These are phyloP conservation scores for Dryoscopus gambensis DNA, from an alignment of 2,113 vertebrate genomes.

Conservation along the genomic window DNA sequence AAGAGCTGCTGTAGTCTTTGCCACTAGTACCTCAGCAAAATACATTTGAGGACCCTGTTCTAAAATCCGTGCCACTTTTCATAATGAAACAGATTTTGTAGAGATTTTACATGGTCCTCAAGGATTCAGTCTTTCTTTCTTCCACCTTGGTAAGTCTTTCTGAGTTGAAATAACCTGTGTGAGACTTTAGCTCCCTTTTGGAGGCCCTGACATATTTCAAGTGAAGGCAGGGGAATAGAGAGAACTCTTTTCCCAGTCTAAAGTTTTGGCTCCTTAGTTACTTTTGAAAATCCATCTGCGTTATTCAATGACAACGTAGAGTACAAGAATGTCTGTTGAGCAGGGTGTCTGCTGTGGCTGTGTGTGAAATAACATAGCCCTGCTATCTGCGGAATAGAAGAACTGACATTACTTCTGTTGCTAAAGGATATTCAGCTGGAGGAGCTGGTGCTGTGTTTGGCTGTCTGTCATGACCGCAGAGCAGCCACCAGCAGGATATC, in stretches of 20 bases:
- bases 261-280: background rate
- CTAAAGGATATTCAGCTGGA: background rate
- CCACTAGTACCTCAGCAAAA: background rate
- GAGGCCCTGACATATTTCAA: background rate
- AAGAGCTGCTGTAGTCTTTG: background rate
- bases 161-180: background rate
- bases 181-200: background rate
- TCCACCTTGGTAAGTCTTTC: background rate
- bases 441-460: background rate
- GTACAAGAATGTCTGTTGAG: background rate
- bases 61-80: background rate
- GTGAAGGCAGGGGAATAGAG: background rate
- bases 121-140: background rate
- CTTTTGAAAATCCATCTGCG: background rate
- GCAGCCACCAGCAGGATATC: background rate
- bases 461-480: fast-evolving
- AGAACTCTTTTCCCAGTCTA: background rate
- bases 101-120: background rate
- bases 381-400: background rate
- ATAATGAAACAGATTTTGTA: background rate
- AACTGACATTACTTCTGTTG: background rate
- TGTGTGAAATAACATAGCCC: background rate
- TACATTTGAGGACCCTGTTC: background rate
- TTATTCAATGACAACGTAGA: fast-evolving
- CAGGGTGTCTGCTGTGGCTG: background rate